A percentile compares a stretch with the other conserved stretches of the same genome.
phyloP scores from a whole-genome alignment of 2,888 invertebrate species.

The Drosophila formosana region DNA sequence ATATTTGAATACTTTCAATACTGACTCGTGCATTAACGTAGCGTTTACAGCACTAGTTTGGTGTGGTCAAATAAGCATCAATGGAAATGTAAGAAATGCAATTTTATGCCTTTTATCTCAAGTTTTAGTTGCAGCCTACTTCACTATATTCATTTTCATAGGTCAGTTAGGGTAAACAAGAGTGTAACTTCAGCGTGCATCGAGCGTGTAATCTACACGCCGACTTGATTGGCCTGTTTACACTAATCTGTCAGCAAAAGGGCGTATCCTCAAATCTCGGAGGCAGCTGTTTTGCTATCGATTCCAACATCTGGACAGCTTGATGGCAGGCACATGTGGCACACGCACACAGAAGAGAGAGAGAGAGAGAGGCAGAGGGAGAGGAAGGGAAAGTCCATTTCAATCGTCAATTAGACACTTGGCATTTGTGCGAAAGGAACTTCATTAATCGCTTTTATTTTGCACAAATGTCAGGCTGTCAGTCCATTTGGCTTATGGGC shows the following conservation, averaged over 20 bases:
- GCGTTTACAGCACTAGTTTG: too few species aligned
- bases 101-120: not conserved
- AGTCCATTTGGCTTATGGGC: conserved; percentile 44
- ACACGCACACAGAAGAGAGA: not conserved
- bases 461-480: conserved; percentile 43
- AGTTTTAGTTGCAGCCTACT: not conserved
- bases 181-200: not conserved
- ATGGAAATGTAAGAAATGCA: too few species aligned
- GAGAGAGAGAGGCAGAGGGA: not conserved
- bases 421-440: conserved; percentile 60
- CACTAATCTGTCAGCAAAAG: conserved; percentile 34
- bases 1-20: too few species aligned
- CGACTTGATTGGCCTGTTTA: conserved; percentile 34
- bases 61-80: too few species aligned
- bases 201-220: conserved; percentile 12
- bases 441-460: conserved; percentile 72
- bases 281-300: conserved; percentile 45
- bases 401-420: conserved; percentile 67
- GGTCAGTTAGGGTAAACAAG: conserved; percentile 19
- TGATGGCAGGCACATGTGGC: conserved; percentile 11
- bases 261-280: conserved; percentile 19
- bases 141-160: not conserved
- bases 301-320: conserved; percentile 35
- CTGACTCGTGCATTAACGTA: not conserved
- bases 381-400: conserved; percentile 16